Evolutionary conservation across 2,113 vertebrate species (phyloP).

Genomic region (Chlorodrepanis virens): DNA sequence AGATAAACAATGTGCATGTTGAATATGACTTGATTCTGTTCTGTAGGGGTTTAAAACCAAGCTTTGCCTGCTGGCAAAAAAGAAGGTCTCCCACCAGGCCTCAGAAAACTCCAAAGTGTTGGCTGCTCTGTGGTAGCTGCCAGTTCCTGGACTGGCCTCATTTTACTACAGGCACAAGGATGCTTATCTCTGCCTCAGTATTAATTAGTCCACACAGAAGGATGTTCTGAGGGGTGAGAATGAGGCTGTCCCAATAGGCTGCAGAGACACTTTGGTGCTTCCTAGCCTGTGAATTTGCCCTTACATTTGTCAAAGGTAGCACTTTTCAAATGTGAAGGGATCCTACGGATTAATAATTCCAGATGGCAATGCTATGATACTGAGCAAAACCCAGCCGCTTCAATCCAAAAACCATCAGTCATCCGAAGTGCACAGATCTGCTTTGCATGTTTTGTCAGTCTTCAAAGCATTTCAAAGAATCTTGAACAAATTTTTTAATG

Average conservation of each 20-base stretch:
- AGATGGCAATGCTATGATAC: not conserved
- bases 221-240: not conserved
- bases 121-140: not conserved
- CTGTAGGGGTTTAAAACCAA: not conserved
- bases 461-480: not conserved
- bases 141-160: not conserved
- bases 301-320: not conserved
- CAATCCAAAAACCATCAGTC: not conserved
- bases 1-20: not conserved
- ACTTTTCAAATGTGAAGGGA: not conserved
- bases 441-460: not conserved
- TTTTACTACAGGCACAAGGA: not conserved
- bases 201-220: not conserved
- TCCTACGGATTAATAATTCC: not conserved
- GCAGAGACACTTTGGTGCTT: not conserved
- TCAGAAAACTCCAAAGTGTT: not conserved
- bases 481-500: not conserved
- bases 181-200: not conserved
- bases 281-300: not conserved
- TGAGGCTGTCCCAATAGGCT: not conserved
- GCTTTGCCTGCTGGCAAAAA: not conserved
- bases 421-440: not conserved
- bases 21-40: not conserved
- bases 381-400: not conserved
- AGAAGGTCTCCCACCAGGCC: not conserved